These are phyloP conservation scores for Enteromius anoplus DNA, from an alignment of 2,797 vertebrate species.

Conservation along the genomic window DNA sequence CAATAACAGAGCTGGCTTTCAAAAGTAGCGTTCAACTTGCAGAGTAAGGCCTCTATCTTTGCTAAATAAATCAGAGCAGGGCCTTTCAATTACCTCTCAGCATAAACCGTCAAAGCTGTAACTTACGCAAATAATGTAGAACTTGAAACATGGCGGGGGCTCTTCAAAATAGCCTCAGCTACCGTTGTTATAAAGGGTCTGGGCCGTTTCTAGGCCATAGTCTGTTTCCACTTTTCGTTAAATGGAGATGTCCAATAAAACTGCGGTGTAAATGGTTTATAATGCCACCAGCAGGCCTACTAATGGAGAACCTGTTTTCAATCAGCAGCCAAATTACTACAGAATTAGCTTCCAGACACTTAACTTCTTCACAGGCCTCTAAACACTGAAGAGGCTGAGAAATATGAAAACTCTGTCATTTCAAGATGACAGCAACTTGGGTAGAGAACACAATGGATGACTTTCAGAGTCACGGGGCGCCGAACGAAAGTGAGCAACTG, in stretches of 20 bases:
- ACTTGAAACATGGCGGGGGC: slow-evolving; percentile 45
- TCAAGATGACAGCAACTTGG: slow-evolving; percentile 11
- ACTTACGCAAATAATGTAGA: slow-evolving; percentile 31
- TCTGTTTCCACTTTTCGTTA: slow-evolving; percentile 78
- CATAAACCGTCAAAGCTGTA: slow-evolving; percentile 14
- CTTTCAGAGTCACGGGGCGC: neutral
- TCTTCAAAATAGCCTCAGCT: slow-evolving; percentile 60
- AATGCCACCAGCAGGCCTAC: slow-evolving; percentile 79
- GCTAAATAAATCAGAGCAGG: slow-evolving; percentile 9
- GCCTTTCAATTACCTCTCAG: slow-evolving; percentile 15
- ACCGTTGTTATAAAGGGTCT: slow-evolving; percentile 41
- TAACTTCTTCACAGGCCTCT: slow-evolving; percentile 71
- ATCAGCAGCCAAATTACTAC: slow-evolving; percentile 83
- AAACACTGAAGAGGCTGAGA: slow-evolving; percentile 46
- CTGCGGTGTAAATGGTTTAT: slow-evolving; percentile 79
- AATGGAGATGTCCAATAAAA: slow-evolving; percentile 75
- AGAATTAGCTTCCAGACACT: slow-evolving; percentile 74
- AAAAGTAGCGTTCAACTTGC: neutral
- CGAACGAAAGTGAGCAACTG: neutral
- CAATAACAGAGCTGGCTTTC: neutral
- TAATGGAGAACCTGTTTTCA: slow-evolving; percentile 82
- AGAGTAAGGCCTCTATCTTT: slow-evolving; percentile 11
- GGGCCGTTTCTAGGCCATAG: slow-evolving; percentile 63
- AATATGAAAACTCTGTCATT: slow-evolving; percentile 49
- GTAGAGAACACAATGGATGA: neutral